Evolutionary conservation across 2,797 vertebrate species (phyloP).

Genomic region (Pelodytes ibericus): DNA sequence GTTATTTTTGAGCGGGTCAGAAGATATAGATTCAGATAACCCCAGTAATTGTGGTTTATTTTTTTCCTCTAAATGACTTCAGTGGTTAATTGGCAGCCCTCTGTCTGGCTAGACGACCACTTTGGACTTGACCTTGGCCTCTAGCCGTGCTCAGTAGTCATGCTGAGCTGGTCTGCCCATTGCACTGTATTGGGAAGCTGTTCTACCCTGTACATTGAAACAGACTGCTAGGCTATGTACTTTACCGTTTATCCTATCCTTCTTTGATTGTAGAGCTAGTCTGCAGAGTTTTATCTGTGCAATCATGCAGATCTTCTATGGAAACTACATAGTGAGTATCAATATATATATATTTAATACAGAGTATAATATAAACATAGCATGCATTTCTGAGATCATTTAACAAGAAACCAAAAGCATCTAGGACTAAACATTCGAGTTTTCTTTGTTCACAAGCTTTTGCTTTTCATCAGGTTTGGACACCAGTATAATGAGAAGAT

Average conservation of each 20-base stretch:
- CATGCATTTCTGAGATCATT: background rate
- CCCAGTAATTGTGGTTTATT: conserved; percentile 55
- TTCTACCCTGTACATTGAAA: conserved; percentile 30
- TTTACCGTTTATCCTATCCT: background rate
- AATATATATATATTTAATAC: background rate
- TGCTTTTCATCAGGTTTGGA: background rate
- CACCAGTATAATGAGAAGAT: too few relatives aligned
- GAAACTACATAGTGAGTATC: background rate
- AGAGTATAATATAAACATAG: background rate
- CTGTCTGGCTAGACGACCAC: conserved; percentile 79
- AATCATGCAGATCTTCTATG: background rate
- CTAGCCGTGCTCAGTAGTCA: conserved; percentile 74
- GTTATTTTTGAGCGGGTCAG: conserved; percentile 15
- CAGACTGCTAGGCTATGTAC: background rate
- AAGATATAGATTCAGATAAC: conserved; percentile 30
- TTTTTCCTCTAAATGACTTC: conserved; percentile 67
- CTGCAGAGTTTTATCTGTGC: too few relatives aligned
- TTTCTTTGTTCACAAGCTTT: background rate
- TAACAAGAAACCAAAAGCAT: background rate
- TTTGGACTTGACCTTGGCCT: conserved; percentile 99
- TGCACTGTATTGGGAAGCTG: conserved; percentile 56
- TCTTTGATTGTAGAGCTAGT: too few relatives aligned
- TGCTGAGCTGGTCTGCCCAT: conserved; percentile 71
- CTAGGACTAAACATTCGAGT: background rate
- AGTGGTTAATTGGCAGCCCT: conserved; percentile 73